Evolutionary conservation across 2,797 vertebrate species (phyloP).

Genomic region (Schizothorax lantsangensis): DNA sequence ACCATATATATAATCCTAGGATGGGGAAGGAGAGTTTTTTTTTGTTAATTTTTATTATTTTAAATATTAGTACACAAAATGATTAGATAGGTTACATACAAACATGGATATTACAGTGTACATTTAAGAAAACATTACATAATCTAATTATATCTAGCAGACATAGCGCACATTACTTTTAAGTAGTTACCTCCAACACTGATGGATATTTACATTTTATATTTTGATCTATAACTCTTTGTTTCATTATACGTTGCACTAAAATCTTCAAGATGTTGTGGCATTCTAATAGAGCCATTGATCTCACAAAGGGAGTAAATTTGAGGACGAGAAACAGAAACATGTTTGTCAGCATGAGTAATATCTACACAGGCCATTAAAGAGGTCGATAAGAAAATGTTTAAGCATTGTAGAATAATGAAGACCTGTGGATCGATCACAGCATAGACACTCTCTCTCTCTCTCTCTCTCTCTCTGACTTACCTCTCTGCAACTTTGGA

Average conservation of each 20-base stretch:
- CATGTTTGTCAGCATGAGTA: constrained; percentile 44
- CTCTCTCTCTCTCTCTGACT: constrained; percentile 62
- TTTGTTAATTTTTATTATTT: not conserved
- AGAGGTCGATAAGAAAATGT: constrained; percentile 58
- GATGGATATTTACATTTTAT: not conserved
- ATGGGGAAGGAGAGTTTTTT: not conserved
- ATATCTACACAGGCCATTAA: constrained; percentile 52
- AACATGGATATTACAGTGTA: not conserved
- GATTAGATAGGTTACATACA: not conserved
- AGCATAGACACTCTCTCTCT: constrained; percentile 63
- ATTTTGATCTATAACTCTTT: constrained; percentile 6
- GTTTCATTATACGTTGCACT: constrained; percentile 1
- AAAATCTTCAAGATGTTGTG: constrained; percentile 14
- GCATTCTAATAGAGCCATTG: constrained; percentile 33
- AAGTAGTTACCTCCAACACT: not conserved
- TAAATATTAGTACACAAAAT: not conserved
- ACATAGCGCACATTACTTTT: not conserved
- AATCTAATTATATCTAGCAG: not conserved
- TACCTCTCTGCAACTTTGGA: constrained; percentile 99
- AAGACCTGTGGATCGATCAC: constrained; percentile 68
- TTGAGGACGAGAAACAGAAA: constrained; percentile 44
- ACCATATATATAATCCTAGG: not conserved
- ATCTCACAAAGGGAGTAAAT: constrained; percentile 31
- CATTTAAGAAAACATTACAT: not conserved
- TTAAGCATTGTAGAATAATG: constrained; percentile 59